Base-by-base conservation (phyloP, 2,888 invertebrate species). In the Liopterus haemorrhoidalis region DNA sequence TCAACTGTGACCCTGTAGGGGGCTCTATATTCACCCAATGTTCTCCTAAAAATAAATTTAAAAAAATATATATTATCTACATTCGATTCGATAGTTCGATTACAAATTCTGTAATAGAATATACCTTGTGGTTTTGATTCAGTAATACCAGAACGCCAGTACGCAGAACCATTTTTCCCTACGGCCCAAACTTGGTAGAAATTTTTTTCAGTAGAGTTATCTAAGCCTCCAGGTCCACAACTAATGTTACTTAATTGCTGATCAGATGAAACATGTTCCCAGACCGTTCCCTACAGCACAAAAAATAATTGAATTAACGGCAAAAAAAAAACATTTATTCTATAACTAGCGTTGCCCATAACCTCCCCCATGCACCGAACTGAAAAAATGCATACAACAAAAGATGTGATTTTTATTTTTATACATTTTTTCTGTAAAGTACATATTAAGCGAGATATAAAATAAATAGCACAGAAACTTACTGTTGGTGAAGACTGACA, bases 151-250 rank as follows among this genome's bases (percentile, higher is more conserved):
- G 81, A 75, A 54, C 93, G 74, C 69, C 81, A 85, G 64, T 84
- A 91, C 2, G 87, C 79, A 53, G 87, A 84, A 24, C 93, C 93
- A 69, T 87, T 90, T 58, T 82, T 79, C 0, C 89, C 89, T 11
- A 89, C 79, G 0, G 87, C 86, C 94, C 94, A 94, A 20, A 89
- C 81, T 58, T 78, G 76, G n/a, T n/a, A n/a, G n/a, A n/a, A n/a
- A n/a, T n/a, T n/a, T n/a, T n/a, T n/a, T n/a, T n/a, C n/a, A n/a
- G n/a, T n/a, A n/a, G n/a, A n/a, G n/a, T n/a, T n/a, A n/a, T n/a
- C n/a, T n/a, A n/a, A n/a, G 30, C 73, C 73, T 14, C 73, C 69
- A 14, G 81, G 77, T 11, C 82, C 80, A 50, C 83, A 82, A 55
- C 83, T 82, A 52, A 90, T 84, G 41, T 81, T 82, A 25, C 79